Base-by-base conservation (phyloP, 2,797 vertebrate genomes). In the Poeciliopsis gracilis region DNA sequence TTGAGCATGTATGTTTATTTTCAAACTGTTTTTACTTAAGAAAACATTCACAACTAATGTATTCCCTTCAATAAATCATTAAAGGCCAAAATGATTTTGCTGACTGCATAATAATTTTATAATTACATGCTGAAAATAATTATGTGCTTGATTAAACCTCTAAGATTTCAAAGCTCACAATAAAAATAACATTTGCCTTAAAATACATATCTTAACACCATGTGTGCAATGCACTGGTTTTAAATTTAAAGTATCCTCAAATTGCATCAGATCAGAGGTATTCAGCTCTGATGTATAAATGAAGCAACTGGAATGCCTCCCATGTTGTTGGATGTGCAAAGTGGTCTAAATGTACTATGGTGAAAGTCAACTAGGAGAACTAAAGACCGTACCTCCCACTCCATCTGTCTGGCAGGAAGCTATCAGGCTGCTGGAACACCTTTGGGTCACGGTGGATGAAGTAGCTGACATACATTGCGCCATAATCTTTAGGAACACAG, bases 371-470 rank as follows among this genome's bases (percentile, higher is more conserved):
- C 30, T 1, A 63, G 59, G 13, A 8, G 30, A 36, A 36, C 16
- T 63, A 47, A 61, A 25, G 41, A 61, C 76, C 79, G 91, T 77
- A 94, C 93, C 90, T 92, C 57, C 86, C 88, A 9, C 82, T 90
- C 92, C 94, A 95, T 80, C 92, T 90, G 75, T 94, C 91, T 1
- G 92, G 91, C 77, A 90, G 85, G 85, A 95, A 94, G 79, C 73
- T 59, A 73, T 94, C 89, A 0, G 94, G 92, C 86, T 94, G 81
- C 43, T 93, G 77, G 77, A 95, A 95, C 57, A 93, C 85, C 66
- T 94, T 92, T 0, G 92, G 94, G 86, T 95, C 91, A 0, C 88
- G 88, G 78, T 94, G 93, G 55, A 94, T 66, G 0, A 85, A 75
- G 30, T 92, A 88, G 84, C 90, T 94, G 80, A 94, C 80, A 30